Evolutionary conservation across 2,113 vertebrate species (phyloP), one percentile per base, ranked within the genome.

Genomic region (Lagenorhynchus albirostris): DNA sequence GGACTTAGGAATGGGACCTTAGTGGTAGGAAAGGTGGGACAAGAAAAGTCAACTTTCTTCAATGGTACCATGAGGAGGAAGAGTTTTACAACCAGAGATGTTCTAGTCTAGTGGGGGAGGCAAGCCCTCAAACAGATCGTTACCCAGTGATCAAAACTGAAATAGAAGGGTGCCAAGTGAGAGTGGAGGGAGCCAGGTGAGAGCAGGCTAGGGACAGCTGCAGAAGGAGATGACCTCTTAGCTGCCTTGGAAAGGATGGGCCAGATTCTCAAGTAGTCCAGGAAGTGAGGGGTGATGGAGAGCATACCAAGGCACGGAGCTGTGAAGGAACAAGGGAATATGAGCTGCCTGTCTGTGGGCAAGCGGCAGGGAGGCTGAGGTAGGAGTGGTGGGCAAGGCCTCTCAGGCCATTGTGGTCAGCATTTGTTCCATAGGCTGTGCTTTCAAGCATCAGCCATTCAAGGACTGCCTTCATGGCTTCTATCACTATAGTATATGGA

Each of bases 361-460:
- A 15, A 20, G 58, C 23, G 17, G 26, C 1, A 8, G 38, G 58
- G 20, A 41, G 31, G 47, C 62, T 26, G 58, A 91, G 44, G 70
- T 73, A 14, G n/a, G 70, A 65, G 33, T 8, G 15, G 21, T 4
- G 18, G 63, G 6, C 31, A 29, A 31, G n/a, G 25, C 33, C 67
- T 4, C 0, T 53, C 29, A 5, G 73, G 53, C 18, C 20, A 7
- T 5, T 1, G 8, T 1, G 8, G 31, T 70, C 26, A 38, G 33
- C 33, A 60, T 23, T 79, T n/a, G 36, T 44, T 90, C 53, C 18
- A 62, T 14, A 38, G 77, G 47, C 62, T 79, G 41, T 10, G 1
- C 89, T 93, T 77, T 47, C 67, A 86, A 26, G 26, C 41, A 26
- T 29, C 10, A 68, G 77, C 60, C 23, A 33, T 58, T 38, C 6